Evolutionary conservation across 1,140 invertebrate genomes (phyloP).

Genomic region (Agrilus planipennis): DNA sequence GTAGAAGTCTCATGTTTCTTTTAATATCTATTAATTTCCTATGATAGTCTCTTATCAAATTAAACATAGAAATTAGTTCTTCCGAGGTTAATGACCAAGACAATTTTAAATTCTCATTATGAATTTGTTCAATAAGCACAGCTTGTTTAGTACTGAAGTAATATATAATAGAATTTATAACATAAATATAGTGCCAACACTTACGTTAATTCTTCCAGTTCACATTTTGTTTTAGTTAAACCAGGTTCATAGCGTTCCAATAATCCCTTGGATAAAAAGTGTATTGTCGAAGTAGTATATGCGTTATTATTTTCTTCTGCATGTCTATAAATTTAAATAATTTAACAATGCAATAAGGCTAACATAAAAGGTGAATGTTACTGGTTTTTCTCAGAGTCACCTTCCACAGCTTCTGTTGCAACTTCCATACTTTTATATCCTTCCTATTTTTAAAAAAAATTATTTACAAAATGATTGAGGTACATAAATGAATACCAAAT

Average conservation of each 20-base stretch:
- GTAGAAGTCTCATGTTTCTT: conserved; percentile 16
- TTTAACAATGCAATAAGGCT: too few relatives aligned
- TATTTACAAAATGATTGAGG: too few relatives aligned
- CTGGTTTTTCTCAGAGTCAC: too few relatives aligned
- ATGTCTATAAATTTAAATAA: too few relatives aligned
- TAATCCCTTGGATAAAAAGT: conserved; percentile 5
- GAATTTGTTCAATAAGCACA: conserved; percentile 16
- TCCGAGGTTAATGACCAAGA: conserved; percentile 17
- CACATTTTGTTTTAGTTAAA: conserved; percentile 3
- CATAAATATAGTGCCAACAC: background rate
- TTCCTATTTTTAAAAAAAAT: too few relatives aligned
- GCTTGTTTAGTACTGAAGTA: conserved; percentile 16
- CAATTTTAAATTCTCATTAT: conserved; percentile 21
- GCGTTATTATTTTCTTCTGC: too few relatives aligned
- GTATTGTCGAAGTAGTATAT: background rate
- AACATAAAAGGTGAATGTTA: too few relatives aligned
- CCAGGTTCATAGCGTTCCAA: conserved; percentile 4
- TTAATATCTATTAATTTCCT: conserved; percentile 17
- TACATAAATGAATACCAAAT: too few relatives aligned
- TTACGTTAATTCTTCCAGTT: conserved; percentile 12
- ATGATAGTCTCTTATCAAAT: conserved; percentile 13
- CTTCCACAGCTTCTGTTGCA: too few relatives aligned
- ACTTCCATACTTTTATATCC: too few relatives aligned
- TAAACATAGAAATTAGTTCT: conserved; percentile 17
- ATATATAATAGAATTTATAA: background rate